Evolutionary conservation across 2,797 vertebrate species (phyloP).

Genomic region (Kryptopterus vitreolus): DNA sequence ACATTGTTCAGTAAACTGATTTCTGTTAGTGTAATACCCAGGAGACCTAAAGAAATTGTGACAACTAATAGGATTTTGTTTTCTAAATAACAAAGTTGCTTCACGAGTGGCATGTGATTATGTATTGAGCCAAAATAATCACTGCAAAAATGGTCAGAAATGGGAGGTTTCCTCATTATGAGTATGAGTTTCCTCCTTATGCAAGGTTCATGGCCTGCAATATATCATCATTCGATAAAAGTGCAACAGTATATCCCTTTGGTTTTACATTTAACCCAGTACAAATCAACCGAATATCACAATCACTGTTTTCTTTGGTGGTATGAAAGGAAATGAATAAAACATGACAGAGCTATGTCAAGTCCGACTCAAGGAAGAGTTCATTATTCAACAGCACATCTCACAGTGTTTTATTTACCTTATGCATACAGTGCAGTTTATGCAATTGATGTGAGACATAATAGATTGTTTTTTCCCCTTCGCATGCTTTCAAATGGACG

Average conservation of each 20-base stretch:
- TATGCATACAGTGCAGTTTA: background rate
- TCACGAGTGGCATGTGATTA: background rate
- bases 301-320: background rate
- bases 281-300: background rate
- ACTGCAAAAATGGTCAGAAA: background rate
- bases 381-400: too few species aligned
- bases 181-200: background rate
- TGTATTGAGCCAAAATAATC: background rate
- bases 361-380: too few species aligned
- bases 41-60: background rate
- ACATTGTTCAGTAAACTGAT: background rate
- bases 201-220: background rate
- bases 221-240: background rate
- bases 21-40: background rate
- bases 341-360: background rate
- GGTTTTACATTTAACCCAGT: background rate
- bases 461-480: constrained; percentile 67
- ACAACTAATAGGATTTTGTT: background rate
- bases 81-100: background rate
- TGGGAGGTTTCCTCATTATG: background rate
- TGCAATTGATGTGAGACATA: background rate
- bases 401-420: too few species aligned
- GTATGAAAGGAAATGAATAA: background rate
- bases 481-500: constrained; percentile 75
- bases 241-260: background rate